These are phyloP conservation scores for Diloba caeruleocephala DNA, from an alignment of 2,888 invertebrate species.

Conservation along the genomic window DNA sequence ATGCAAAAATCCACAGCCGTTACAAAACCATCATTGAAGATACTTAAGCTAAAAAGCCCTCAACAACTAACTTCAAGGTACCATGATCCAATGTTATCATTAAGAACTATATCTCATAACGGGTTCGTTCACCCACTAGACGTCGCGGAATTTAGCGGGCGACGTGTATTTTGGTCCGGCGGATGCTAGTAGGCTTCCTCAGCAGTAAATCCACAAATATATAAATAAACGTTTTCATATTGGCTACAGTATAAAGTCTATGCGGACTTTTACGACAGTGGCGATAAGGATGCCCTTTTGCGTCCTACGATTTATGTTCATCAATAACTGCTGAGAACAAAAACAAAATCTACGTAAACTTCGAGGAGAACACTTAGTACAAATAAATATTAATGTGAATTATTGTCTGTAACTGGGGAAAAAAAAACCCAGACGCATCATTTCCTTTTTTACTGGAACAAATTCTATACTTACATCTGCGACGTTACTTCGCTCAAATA, in stretches of 20 bases:
- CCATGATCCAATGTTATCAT: constrained; percentile 63
- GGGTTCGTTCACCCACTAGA: constrained; percentile 84
- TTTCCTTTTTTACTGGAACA: too few relatives aligned
- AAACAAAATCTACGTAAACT: constrained; percentile 10
- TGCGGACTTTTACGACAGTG: constrained; percentile 72
- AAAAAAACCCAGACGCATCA: too few relatives aligned
- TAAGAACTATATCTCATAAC: constrained; percentile 64
- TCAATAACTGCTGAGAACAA: constrained; percentile 23
- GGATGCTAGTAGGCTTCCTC: constrained; percentile 82
- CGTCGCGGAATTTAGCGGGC: constrained; percentile 86
- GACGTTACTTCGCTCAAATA: too few relatives aligned
- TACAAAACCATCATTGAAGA: constrained; percentile 28
- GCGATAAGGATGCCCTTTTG: constrained; percentile 70
- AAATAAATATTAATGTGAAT: neutral
- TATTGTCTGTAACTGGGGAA: too few relatives aligned
- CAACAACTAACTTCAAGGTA: constrained; percentile 39
- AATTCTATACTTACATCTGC: too few relatives aligned
- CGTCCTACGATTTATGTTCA: constrained; percentile 44
- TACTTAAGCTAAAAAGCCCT: constrained; percentile 32
- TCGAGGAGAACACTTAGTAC: neutral
- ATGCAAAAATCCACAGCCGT: too few relatives aligned
- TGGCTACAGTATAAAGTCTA: constrained; percentile 63
- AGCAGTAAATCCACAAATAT: constrained; percentile 79
- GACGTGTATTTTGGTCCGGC: constrained; percentile 81
- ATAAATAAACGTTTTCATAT: constrained; percentile 78